These are phyloP conservation scores for Electrophaes corylata DNA, from an alignment of 2,888 invertebrate genomes.

Conservation along the genomic window DNA sequence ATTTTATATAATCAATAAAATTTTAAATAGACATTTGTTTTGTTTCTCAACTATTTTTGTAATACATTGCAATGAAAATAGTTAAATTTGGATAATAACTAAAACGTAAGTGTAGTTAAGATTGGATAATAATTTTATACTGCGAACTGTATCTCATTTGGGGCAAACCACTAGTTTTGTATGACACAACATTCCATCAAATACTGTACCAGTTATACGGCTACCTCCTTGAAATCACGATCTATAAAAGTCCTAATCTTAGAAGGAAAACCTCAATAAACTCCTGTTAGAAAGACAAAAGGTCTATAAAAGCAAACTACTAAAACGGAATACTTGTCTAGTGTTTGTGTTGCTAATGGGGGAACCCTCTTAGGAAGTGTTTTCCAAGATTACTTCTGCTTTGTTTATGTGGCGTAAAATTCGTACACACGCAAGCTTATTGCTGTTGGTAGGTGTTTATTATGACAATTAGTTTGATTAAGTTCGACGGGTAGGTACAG, in stretches of 20 bases:
- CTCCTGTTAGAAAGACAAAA: constrained; percentile 25
- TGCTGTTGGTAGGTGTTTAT: not conserved
- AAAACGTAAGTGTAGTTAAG: no score
- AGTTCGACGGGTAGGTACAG: no score
- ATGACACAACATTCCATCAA: not conserved
- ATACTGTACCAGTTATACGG: not conserved
- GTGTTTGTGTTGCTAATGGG: constrained; percentile 30
- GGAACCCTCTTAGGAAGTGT: constrained; percentile 26
- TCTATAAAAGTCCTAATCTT: constrained; percentile 15
- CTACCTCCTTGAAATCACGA: not conserved
- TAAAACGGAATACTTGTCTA: constrained; percentile 15
- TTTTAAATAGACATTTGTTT: no score
- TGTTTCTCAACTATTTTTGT: no score
- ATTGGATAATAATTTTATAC: no score
- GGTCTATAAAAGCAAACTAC: constrained; percentile 25
- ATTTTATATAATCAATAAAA: no score
- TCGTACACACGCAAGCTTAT: constrained; percentile 9
- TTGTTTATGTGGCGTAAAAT: constrained; percentile 15
- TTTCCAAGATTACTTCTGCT: constrained; percentile 25
- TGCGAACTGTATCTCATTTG: not conserved
- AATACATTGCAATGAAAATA: no score
- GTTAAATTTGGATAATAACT: no score
- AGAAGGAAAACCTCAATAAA: constrained; percentile 18
- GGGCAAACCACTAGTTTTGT: not conserved
- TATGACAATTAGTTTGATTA: not conserved